phyloP scores from a whole-genome alignment of 2,797 vertebrate genomes.

The Caiman crocodilus region DNA sequence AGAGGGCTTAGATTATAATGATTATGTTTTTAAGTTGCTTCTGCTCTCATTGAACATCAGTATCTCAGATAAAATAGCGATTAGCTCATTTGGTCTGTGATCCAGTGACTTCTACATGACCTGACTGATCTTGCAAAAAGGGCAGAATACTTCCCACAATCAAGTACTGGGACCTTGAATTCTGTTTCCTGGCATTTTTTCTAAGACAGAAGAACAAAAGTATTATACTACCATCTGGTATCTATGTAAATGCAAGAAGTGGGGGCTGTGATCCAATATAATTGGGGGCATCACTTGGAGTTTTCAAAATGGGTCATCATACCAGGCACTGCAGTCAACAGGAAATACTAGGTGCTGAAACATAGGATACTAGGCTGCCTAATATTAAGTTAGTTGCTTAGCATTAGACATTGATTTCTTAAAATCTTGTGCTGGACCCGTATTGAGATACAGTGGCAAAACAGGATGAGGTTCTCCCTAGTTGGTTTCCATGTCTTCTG shows the following conservation, averaged over 20 bases:
- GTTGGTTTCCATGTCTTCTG: too few relatives aligned
- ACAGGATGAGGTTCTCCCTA: too few relatives aligned
- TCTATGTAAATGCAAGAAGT: neutral
- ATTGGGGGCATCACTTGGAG: accelerated
- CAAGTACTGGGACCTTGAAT: neutral
- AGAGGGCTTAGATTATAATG: neutral
- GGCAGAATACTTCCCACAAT: neutral
- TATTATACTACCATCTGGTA: neutral
- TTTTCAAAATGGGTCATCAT: neutral
- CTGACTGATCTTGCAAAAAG: neutral
- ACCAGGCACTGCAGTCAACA: too few relatives aligned
- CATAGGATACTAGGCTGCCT: too few relatives aligned
- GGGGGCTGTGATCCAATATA: too few relatives aligned
- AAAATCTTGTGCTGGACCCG: too few relatives aligned
- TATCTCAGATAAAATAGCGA: neutral
- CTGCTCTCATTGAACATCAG: neutral
- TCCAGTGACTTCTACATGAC: neutral
- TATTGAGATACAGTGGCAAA: too few relatives aligned
- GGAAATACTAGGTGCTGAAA: too few relatives aligned
- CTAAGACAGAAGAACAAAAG: neutral
- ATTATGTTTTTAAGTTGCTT: neutral
- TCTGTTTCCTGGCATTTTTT: neutral
- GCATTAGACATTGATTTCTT: too few relatives aligned
- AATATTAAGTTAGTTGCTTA: too few relatives aligned
- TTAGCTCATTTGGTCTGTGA: neutral